These are phyloP conservation scores for Anser brachyrhynchus DNA, from an alignment of 2,113 vertebrate species.

Conservation along the genomic window DNA sequence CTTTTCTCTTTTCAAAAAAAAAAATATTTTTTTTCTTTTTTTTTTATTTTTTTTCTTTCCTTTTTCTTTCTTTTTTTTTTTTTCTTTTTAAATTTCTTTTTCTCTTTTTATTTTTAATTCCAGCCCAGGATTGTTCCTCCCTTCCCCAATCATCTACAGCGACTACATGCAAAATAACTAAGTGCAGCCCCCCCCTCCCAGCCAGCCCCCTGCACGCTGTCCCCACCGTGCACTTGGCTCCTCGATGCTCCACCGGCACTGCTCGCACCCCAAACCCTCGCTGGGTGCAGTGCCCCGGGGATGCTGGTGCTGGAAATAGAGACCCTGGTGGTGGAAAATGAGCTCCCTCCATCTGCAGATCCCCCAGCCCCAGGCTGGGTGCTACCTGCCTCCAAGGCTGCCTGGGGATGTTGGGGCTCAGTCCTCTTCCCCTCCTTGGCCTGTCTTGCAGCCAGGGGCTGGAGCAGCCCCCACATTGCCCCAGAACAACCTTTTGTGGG, in stretches of 20 bases:
- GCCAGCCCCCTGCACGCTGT: not conserved
- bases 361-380: not conserved
- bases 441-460: not conserved
- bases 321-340: not conserved
- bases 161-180: not conserved
- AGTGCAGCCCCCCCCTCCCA: not conserved
- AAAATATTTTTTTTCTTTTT: not conserved
- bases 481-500: not conserved
- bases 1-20: not conserved
- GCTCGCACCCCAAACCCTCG: not conserved
- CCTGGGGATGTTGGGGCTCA: not conserved
- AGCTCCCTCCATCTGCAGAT: not conserved
- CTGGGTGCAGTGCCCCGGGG: not conserved
- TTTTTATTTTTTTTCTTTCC: too few relatives aligned
- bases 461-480: not conserved
- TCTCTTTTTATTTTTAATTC: not conserved
- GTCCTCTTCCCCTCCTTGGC: too few relatives aligned
- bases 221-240: not conserved
- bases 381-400: not conserved
- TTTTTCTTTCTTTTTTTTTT: too few relatives aligned
- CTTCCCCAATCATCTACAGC: not conserved
- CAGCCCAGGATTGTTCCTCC: not conserved
- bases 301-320: not conserved
- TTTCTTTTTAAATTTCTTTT: not conserved
- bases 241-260: not conserved